These are phyloP conservation scores for Hozukius guyotensis DNA, from an alignment of 2,797 vertebrate genomes.

Conservation along the genomic window DNA sequence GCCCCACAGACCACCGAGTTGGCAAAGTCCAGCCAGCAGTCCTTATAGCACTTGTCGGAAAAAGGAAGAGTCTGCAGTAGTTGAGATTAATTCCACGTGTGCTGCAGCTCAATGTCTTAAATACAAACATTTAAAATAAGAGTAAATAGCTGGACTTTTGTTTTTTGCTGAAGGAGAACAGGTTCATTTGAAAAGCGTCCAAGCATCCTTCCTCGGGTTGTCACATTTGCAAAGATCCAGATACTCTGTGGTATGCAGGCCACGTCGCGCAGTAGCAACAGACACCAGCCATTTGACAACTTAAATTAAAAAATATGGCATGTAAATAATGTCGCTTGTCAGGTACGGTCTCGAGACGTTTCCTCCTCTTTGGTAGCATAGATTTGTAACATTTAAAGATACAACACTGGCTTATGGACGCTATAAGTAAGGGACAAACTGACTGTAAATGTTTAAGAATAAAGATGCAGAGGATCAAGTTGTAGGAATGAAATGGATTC, in stretches of 20 bases:
- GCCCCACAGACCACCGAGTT: slow-evolving; percentile 24
- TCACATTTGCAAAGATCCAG: slow-evolving; percentile 53
- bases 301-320: slow-evolving; percentile 35
- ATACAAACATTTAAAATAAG: slow-evolving; percentile 24
- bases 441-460: background rate
- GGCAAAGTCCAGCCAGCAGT: slow-evolving; percentile 25
- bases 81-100: background rate
- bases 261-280: slow-evolving; percentile 15
- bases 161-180: slow-evolving; percentile 6
- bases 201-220: slow-evolving; percentile 36
- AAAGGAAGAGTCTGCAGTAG: slow-evolving; percentile 2
- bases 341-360: slow-evolving; percentile 6
- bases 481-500: background rate
- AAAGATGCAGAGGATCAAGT: background rate
- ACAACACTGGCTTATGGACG: slow-evolving; percentile 26
- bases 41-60: slow-evolving; percentile 31
- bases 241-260: slow-evolving; percentile 32
- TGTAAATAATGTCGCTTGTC: slow-evolving; percentile 50
- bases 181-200: slow-evolving; percentile 30
- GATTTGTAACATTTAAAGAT: slow-evolving; percentile 6
- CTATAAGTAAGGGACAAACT: background rate
- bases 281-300: slow-evolving; percentile 39
- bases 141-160: slow-evolving; percentile 1
- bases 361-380: slow-evolving; percentile 58
- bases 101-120: slow-evolving; percentile 10